phyloP scores from a whole-genome alignment of 1,140 invertebrate genomes.

The Papilio dardanus region DNA sequence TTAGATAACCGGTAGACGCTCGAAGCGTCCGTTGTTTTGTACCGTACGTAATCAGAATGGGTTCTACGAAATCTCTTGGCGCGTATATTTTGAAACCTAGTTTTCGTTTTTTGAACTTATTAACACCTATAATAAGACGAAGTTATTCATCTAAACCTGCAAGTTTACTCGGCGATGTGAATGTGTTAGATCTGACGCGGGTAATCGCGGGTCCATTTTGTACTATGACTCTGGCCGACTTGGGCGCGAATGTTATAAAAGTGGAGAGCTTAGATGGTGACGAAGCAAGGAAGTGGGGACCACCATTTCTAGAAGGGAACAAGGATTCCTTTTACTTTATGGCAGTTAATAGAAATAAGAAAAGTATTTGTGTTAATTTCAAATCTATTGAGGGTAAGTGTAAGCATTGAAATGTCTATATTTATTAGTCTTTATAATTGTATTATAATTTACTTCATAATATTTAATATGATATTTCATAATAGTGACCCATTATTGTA shows the following conservation, averaged over 20 bases:
- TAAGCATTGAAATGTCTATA: neutral
- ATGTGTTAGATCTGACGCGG: constrained; percentile 92
- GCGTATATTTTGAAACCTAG: constrained; percentile 36
- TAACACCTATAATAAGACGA: constrained; percentile 35
- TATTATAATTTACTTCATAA: neutral
- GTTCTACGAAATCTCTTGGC: constrained; percentile 33
- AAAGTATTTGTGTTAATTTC: constrained; percentile 95
- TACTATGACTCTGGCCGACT: constrained; percentile 96
- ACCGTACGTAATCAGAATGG: constrained; percentile 14
- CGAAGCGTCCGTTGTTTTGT: constrained; percentile 14
- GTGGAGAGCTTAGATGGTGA: constrained; percentile 93
- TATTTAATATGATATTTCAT: too few species aligned
- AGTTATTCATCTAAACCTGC: constrained; percentile 72
- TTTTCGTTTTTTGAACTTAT: constrained; percentile 27
- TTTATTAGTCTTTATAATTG: neutral
- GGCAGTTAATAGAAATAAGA: constrained; percentile 97
- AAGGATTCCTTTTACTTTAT: constrained; percentile 93
- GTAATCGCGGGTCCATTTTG: constrained; percentile 94
- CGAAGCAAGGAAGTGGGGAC: constrained; percentile 96
- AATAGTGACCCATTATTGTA: neutral
- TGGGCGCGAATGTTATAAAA: constrained; percentile 98
- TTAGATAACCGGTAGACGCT: constrained; percentile 35
- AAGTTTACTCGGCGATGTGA: constrained; percentile 83
- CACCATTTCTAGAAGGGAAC: constrained; percentile 91
- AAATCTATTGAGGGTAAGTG: constrained; percentile 84